Percentiles rank a stretch among this genome's conserved stretches.
These are phyloP conservation scores for Cololabis saira DNA, from an alignment of 2,113 vertebrate species.

Conservation along the genomic window DNA sequence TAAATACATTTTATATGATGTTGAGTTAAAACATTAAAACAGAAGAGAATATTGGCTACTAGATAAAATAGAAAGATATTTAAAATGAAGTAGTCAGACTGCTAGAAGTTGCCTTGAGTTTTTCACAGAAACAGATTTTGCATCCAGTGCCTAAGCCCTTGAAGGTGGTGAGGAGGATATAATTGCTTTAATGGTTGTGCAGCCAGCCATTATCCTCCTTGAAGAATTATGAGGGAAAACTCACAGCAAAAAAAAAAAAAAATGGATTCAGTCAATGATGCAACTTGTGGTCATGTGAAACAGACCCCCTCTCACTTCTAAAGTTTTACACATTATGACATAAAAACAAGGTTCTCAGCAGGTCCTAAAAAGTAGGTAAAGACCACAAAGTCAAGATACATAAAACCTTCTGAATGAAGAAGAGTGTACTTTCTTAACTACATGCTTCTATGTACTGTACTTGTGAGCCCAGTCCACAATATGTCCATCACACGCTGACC, in stretches of 20 bases:
- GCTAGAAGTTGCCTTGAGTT: slow-evolving; percentile 5
- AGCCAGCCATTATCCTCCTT: slow-evolving; percentile 13
- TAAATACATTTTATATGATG: too few relatives aligned
- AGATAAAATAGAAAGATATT: neutral
- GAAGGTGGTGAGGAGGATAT: neutral
- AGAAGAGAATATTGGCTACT: neutral
- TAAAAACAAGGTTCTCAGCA: too few relatives aligned
- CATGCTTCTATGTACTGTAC: too few relatives aligned
- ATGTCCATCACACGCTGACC: too few relatives aligned
- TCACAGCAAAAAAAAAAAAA: slow-evolving; percentile 13
- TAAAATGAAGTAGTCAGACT: slow-evolving; percentile 18
- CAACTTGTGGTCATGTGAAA: neutral
- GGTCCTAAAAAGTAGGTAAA: too few relatives aligned
- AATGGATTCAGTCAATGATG: slow-evolving; percentile 13
- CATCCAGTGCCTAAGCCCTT: neutral
- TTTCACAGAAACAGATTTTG: slow-evolving; percentile 11
- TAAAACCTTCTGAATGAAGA: too few relatives aligned
- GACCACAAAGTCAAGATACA: too few relatives aligned
- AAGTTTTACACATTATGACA: too few relatives aligned
- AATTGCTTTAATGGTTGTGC: slow-evolving; percentile 32
- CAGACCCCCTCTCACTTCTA: too few relatives aligned
- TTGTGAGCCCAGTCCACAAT: too few relatives aligned
- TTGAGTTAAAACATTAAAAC: neutral
- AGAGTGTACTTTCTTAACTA: too few relatives aligned
- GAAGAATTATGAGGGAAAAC: slow-evolving; percentile 6